Evolutionary conservation across 2,797 vertebrate species (phyloP).

Genomic region (Rhinoraja longicauda): DNA sequence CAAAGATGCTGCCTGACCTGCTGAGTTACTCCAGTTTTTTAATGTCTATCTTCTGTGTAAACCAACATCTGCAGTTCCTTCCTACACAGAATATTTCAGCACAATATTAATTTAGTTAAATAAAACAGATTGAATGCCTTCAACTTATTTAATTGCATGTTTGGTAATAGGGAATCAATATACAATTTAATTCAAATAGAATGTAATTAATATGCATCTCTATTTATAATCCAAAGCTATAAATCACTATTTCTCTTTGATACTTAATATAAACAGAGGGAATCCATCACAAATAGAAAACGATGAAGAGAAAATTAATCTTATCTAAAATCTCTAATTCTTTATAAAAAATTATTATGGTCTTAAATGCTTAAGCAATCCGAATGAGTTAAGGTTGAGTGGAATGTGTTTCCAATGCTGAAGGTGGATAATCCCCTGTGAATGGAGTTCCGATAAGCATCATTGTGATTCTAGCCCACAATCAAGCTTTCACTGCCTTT

Average conservation of each 20-base stretch:
- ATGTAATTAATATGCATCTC: background rate
- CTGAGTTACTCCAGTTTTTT: no score
- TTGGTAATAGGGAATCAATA: background rate
- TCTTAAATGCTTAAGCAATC: background rate
- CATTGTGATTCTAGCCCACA: background rate
- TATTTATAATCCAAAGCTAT: background rate
- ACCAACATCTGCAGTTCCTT: no score
- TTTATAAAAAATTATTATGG: background rate
- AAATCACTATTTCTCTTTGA: slow-evolving; percentile 7
- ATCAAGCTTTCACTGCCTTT: background rate
- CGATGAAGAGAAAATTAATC: background rate
- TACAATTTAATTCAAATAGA: background rate
- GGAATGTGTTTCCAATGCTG: background rate
- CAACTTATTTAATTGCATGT: background rate
- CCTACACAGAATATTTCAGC: no score
- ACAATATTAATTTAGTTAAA: background rate
- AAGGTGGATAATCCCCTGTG: background rate
- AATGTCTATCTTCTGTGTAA: no score
- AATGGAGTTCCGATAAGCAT: background rate
- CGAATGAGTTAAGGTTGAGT: background rate
- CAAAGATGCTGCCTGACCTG: no score
- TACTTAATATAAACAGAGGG: background rate
- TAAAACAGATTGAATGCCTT: background rate
- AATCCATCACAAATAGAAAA: background rate
- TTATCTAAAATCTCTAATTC: background rate